Percentiles rank a stretch among this genome's conserved stretches.
These are phyloP conservation scores for Prosapia bicincta DNA, from an alignment of 2,888 invertebrate species.

Conservation along the genomic window DNA sequence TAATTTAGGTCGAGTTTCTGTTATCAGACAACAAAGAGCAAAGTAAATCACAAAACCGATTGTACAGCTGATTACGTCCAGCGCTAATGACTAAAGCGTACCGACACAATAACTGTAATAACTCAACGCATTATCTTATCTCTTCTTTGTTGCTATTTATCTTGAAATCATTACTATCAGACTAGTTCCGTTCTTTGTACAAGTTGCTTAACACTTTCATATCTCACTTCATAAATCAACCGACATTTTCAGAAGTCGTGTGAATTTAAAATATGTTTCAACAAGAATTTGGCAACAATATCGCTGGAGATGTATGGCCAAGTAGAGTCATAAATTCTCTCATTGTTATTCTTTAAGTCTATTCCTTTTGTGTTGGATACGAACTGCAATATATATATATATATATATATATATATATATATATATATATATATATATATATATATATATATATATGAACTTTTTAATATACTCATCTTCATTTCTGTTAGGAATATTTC, in stretches of 20 bases:
- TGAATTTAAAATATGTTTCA: not conserved
- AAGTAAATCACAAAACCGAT: constrained; percentile 1
- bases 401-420: no score
- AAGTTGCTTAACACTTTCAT: not conserved
- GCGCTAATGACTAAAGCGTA: not conserved
- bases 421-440: no score
- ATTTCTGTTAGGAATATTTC: no score
- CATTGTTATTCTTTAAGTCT: not conserved
- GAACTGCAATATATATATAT: no score
- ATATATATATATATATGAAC: no score
- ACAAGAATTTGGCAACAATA: not conserved
- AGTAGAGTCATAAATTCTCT: not conserved
- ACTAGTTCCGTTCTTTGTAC: not conserved
- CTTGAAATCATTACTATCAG: not conserved
- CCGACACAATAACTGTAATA: not conserved
- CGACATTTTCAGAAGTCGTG: not conserved
- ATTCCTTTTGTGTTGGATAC: no score
- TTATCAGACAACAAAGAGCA: not conserved
- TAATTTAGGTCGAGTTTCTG: no score
- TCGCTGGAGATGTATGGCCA: not conserved
- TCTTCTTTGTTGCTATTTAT: not conserved
- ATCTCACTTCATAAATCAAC: not conserved
- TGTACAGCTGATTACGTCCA: not conserved
- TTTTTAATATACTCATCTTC: no score
- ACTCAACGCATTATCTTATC: not conserved